These are phyloP conservation scores for Drosophila willistoni DNA, from an alignment of 1,140 invertebrate species.

Conservation along the genomic window DNA sequence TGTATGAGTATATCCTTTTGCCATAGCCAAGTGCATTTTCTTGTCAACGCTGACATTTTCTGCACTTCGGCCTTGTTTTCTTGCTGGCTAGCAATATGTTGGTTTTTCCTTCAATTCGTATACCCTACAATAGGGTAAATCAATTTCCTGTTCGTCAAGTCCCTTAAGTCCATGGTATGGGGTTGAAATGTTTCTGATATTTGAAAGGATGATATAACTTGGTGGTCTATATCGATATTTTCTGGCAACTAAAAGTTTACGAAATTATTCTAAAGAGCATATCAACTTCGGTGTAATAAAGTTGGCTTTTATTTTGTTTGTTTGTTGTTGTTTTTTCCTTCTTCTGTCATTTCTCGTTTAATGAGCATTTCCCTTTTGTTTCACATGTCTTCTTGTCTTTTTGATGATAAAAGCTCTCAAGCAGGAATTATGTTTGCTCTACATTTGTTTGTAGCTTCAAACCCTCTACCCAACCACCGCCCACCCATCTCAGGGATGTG, in stretches of 20 bases:
- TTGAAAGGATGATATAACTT: not conserved
- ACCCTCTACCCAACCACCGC: constrained; percentile 8
- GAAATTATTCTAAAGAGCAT: not conserved
- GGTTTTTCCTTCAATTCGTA: constrained; percentile 23
- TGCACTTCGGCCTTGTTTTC: constrained; percentile 68
- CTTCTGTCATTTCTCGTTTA: constrained; percentile 65
- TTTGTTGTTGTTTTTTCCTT: constrained; percentile 7
- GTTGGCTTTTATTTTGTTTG: constrained; percentile 7
- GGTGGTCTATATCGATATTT: not conserved
- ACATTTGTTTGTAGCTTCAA: constrained; percentile 37
- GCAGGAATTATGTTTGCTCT: constrained; percentile 68
- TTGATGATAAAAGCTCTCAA: constrained; percentile 56
- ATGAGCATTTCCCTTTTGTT: constrained; percentile 73
- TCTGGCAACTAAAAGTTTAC: no score
- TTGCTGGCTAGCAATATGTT: not conserved
- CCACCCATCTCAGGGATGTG: not conserved
- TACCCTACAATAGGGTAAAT: not conserved
- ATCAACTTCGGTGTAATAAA: not conserved
- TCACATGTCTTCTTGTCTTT: constrained; percentile 26
- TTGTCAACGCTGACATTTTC: constrained; percentile 79
- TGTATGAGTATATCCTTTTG: constrained; percentile 66
- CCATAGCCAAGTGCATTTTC: constrained; percentile 73
- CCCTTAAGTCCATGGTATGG: not conserved
- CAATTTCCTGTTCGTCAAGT: not conserved
- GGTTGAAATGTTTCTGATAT: not conserved